These are phyloP conservation scores for Oxyruncus cristatus DNA, from an alignment of 2,113 vertebrate species.

Conservation along the genomic window DNA sequence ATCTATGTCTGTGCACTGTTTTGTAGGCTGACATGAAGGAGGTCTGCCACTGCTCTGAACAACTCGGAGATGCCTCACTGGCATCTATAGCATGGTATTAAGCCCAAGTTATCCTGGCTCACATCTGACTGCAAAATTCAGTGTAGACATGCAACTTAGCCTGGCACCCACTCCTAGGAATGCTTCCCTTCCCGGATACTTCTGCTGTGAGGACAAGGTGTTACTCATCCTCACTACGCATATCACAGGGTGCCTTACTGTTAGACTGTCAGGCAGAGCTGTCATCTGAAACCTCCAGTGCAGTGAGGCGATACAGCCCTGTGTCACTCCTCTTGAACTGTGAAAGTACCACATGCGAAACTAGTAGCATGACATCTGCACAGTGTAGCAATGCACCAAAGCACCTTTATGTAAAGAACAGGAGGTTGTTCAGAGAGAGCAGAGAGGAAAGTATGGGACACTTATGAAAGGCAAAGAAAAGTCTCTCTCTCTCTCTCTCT, in stretches of 20 bases:
- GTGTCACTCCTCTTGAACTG: constrained; percentile 21
- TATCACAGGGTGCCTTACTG: not conserved
- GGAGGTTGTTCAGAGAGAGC: not conserved
- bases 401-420: not conserved
- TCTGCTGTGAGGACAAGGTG: constrained; percentile 23
- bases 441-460: not conserved
- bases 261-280: constrained; percentile 42
- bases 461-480: not conserved
- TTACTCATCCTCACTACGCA: constrained; percentile 3
- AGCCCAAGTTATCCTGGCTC: constrained; percentile 16
- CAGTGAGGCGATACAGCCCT: not conserved
- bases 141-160: constrained; percentile 24
- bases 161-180: constrained; percentile 17
- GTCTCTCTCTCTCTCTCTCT: not conserved
- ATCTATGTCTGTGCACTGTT: not conserved
- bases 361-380: not conserved
- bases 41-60: not conserved
- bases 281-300: not conserved
- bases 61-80: not conserved
- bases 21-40: not conserved
- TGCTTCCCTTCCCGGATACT: not conserved
- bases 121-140: constrained; percentile 54
- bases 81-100: not conserved
- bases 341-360: not conserved
- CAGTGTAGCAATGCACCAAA: not conserved